Evolutionary conservation across 2,113 vertebrate species (phyloP).

Genomic region (Xiphophorus couchianus): DNA sequence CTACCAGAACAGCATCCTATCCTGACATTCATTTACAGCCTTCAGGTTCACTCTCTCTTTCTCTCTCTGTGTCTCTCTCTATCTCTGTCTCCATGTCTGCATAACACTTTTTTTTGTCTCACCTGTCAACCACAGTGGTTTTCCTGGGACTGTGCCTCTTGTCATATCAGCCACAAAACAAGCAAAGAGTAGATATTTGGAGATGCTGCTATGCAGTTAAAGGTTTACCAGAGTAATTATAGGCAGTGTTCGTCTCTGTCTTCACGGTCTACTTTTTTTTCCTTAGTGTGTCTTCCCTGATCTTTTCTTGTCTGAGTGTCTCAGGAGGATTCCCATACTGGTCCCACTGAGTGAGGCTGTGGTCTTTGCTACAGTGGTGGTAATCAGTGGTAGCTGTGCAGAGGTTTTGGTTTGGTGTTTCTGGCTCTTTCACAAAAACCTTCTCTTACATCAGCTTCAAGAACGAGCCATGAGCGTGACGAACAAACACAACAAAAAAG

Average conservation of each 20-base stretch:
- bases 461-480: constrained; percentile 38
- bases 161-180: constrained; percentile 51
- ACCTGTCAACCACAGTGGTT: neutral
- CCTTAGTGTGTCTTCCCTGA: constrained; percentile 21
- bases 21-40: constrained; percentile 22
- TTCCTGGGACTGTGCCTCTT: constrained; percentile 34
- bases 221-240: constrained; percentile 61
- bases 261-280: constrained; percentile 4
- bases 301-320: constrained; percentile 9
- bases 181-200: constrained; percentile 42
- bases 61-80: neutral
- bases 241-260: constrained; percentile 39
- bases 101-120: neutral
- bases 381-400: constrained; percentile 58
- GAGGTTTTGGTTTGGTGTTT: constrained; percentile 33
- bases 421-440: constrained; percentile 43
- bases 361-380: constrained; percentile 56
- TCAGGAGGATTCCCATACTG: constrained; percentile 31
- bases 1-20: constrained; percentile 4
- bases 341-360: constrained; percentile 36
- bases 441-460: constrained; percentile 53
- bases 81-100: too few species aligned
- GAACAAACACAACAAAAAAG: neutral
- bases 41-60: neutral
- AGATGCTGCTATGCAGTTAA: constrained; percentile 64